These are phyloP conservation scores for Ceramica pisi DNA, from an alignment of 2,888 invertebrate species.

Conservation along the genomic window DNA sequence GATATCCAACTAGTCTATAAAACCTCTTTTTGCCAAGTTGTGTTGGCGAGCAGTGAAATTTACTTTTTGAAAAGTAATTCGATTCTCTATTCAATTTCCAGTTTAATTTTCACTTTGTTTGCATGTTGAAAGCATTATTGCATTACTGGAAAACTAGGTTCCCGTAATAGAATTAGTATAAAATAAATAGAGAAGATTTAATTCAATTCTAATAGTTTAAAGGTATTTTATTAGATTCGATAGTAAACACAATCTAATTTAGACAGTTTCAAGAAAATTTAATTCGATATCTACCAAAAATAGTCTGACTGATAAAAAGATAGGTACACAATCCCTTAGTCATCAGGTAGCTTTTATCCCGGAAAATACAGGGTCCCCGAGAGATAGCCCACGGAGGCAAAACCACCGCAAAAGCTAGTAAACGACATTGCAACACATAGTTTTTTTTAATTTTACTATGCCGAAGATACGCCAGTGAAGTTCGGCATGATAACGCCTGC, in stretches of 20 bases:
- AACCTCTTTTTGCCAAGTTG: too few relatives aligned
- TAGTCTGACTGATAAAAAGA: not conserved
- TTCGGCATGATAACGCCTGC: too few relatives aligned
- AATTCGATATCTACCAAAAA: not conserved
- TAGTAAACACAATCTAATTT: slow-evolving; percentile 14
- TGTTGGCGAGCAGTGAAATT: too few relatives aligned
- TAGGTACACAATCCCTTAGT: not conserved
- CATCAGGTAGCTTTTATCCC: not conserved
- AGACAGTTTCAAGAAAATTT: not conserved
- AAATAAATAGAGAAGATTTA: slow-evolving; percentile 4
- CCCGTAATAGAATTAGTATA: slow-evolving; percentile 3
- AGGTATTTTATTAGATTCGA: slow-evolving; percentile 6
- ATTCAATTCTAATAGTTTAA: slow-evolving; percentile 11
- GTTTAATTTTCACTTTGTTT: not conserved
- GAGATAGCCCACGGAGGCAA: too few relatives aligned
- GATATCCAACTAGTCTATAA: too few relatives aligned
- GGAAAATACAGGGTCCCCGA: too few relatives aligned
- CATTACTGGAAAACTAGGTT: slow-evolving; percentile 17
- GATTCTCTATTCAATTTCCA: not conserved
- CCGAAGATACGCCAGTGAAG: too few relatives aligned
- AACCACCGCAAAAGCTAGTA: too few relatives aligned
- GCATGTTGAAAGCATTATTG: not conserved
- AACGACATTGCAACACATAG: too few relatives aligned
- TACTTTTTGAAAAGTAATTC: not conserved
- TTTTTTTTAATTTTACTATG: too few relatives aligned